Conservation (phyloP, 2,888 invertebrate genomes). For the Allophyes oxyacanthae region DNA sequence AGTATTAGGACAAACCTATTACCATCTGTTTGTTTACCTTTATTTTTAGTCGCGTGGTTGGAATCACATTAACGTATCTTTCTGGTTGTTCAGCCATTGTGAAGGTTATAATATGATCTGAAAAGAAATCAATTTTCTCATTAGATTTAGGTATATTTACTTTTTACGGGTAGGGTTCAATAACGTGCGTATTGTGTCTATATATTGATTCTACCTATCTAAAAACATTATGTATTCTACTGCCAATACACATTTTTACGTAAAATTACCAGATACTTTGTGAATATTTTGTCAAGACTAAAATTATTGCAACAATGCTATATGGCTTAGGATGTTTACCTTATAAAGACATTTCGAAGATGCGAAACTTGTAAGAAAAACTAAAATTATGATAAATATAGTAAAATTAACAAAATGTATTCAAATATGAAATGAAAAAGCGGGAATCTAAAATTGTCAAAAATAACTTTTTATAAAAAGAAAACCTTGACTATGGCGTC, state of each 20-base stretch:
- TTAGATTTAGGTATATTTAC: background rate
- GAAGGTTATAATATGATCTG: constrained; percentile 10
- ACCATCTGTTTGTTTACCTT: constrained; percentile 70
- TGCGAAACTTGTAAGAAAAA: background rate
- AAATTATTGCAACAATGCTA: constrained; percentile 1
- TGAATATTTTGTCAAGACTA: background rate
- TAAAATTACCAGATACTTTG: background rate
- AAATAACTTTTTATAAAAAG: constrained; percentile 74
- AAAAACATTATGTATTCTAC: background rate
- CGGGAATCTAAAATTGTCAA: constrained; percentile 76
- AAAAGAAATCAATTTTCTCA: background rate
- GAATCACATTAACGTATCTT: constrained; percentile 67
- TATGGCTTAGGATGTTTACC: constrained; percentile 18
- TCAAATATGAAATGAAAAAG: constrained; percentile 63
- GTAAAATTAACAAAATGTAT: constrained; percentile 33
- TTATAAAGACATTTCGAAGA: background rate
- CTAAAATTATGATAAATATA: background rate
- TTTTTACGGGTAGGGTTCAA: background rate
- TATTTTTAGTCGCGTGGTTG: constrained; percentile 56
- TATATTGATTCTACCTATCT: too few relatives aligned
- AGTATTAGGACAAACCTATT: too few relatives aligned
- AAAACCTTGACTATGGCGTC: constrained; percentile 70
- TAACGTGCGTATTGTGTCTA: too few relatives aligned
- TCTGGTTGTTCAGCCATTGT: constrained; percentile 42
- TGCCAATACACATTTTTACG: background rate